Evolutionary conservation across 2,797 vertebrate species (phyloP).

Genomic region (Gorsachius magnificus): DNA sequence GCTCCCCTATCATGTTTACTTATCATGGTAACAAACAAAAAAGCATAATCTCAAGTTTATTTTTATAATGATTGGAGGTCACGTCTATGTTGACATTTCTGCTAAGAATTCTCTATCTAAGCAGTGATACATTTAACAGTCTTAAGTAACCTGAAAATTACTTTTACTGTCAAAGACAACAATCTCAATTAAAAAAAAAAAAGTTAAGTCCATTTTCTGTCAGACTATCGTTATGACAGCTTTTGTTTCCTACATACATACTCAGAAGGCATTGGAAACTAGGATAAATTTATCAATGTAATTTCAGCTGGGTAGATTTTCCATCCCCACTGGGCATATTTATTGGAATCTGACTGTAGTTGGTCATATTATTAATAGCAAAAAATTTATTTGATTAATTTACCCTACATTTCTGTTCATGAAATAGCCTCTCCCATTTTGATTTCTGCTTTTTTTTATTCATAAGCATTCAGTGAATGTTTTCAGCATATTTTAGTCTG

Average conservation of each 20-base stretch:
- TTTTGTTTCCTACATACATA: neutral
- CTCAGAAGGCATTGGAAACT: neutral
- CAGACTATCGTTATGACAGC: neutral
- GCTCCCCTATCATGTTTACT: neutral
- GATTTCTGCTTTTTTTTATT: neutral
- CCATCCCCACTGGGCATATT: constrained; percentile 2
- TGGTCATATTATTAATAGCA: constrained; percentile 35
- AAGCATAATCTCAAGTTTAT: neutral
- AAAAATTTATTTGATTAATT: constrained; percentile 48
- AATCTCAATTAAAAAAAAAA: neutral
- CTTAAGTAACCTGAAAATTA: neutral
- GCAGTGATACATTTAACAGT: neutral
- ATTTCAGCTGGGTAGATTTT: constrained; percentile 25
- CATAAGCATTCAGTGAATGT: neutral
- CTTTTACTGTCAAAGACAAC: neutral
- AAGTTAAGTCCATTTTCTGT: neutral
- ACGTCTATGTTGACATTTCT: neutral
- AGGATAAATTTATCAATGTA: constrained; percentile 33
- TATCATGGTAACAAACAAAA: neutral
- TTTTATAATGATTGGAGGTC: neutral
- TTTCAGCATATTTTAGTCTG: neutral
- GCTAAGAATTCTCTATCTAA: neutral
- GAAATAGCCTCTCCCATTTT: neutral
- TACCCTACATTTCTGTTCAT: neutral
- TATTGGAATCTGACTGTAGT: constrained; percentile 22